Evolutionary conservation across 2,113 vertebrate species (phyloP).

Genomic region (Parotia lawesii): DNA sequence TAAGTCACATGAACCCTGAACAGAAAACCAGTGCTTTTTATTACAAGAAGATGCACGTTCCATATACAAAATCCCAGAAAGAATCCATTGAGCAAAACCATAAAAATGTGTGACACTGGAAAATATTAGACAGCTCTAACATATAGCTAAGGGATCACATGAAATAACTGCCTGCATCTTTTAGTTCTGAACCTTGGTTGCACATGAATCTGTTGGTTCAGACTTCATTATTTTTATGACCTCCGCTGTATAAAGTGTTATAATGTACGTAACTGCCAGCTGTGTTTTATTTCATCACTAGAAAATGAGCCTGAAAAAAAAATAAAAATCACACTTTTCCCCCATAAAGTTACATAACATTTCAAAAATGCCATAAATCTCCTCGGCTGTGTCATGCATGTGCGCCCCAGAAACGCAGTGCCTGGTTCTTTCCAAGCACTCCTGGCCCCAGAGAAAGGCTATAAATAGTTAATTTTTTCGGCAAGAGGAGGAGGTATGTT

Average conservation of each 20-base stretch:
- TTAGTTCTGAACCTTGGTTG: not conserved
- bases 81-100: not conserved
- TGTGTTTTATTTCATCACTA: constrained; percentile 24
- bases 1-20: not conserved
- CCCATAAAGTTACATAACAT: not conserved
- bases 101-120: not conserved
- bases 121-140: not conserved
- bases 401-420: not conserved
- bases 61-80: not conserved
- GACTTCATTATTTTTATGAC: constrained; percentile 25
- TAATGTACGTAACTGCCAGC: not conserved
- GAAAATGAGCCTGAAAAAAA: not conserved
- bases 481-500: not conserved
- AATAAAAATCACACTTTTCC: not conserved
- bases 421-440: not conserved
- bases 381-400: not conserved
- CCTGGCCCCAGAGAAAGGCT: not conserved
- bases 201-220: not conserved
- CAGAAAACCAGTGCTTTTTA: not conserved
- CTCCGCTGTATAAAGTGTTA: not conserved
- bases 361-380: not conserved
- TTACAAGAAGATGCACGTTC: not conserved
- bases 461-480: not conserved
- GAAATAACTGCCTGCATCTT: not conserved
- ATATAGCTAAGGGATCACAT: not conserved